Conservation (phyloP, 2,113 vertebrate genomes). For the Phalacrocorax brasilianus region DNA sequence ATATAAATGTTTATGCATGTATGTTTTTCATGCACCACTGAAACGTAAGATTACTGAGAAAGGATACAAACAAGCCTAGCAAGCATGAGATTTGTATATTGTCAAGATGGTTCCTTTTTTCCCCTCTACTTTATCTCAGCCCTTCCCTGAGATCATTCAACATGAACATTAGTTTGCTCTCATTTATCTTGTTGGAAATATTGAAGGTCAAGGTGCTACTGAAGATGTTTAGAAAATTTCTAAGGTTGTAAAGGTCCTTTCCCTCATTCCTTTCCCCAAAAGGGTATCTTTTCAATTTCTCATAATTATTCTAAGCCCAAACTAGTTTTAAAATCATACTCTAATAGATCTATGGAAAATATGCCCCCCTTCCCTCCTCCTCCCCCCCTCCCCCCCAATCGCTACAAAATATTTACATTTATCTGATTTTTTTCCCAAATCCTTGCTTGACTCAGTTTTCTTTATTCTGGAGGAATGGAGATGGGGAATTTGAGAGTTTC, state of each 20-base stretch:
- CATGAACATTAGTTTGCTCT: background rate
- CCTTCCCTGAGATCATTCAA: background rate
- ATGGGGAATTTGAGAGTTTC: background rate
- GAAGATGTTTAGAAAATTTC: background rate
- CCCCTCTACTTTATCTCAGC: background rate
- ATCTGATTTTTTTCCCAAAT: background rate
- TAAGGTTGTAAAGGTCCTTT: background rate
- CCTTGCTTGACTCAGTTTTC: background rate
- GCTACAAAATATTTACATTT: background rate
- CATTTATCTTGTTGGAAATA: background rate
- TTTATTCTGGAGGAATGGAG: background rate
- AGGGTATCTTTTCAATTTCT: background rate
- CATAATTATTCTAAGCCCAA: background rate
- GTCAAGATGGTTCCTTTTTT: background rate
- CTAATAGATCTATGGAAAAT: background rate
- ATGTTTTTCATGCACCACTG: too few species aligned
- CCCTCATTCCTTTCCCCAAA: background rate
- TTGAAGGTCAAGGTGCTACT: background rate
- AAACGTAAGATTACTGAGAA: background rate
- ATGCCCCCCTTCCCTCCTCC: too few species aligned
- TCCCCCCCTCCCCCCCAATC: rapidly evolving
- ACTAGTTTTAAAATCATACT: background rate
- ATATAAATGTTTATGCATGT: background rate
- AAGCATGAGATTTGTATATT: background rate
- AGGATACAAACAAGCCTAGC: background rate